phyloP scores from a whole-genome alignment of 2,888 invertebrate species.

The Ernsta delagoae region DNA sequence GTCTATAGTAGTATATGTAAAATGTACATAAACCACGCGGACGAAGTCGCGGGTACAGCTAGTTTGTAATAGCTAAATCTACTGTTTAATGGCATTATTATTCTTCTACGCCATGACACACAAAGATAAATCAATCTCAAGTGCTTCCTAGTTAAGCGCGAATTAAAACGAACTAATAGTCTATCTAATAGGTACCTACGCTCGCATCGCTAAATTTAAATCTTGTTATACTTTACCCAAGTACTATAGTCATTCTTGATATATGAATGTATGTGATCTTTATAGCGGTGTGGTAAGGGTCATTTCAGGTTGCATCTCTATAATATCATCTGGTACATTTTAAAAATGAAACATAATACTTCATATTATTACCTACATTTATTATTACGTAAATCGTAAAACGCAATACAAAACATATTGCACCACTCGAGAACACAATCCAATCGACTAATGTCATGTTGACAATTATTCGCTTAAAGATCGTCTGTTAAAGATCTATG shows the following conservation, averaged over 20 bases:
- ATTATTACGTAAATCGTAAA: neutral
- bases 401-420: conserved; percentile 9
- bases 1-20: too few relatives aligned
- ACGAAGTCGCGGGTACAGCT: too few relatives aligned
- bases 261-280: too few relatives aligned
- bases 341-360: too few relatives aligned
- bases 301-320: too few relatives aligned
- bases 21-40: too few relatives aligned
- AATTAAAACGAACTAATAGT: conserved; percentile 32
- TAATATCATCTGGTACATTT: too few relatives aligned
- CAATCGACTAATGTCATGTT: conserved; percentile 6
- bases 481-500: conserved; percentile 4
- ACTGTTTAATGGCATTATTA: conserved; percentile 7
- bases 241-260: too few relatives aligned
- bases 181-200: neutral
- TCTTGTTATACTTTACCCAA: neutral
- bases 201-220: conserved; percentile 24
- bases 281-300: too few relatives aligned
- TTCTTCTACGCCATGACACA: conserved; percentile 23
- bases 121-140: conserved; percentile 39
- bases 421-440: neutral
- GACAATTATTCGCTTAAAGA: conserved; percentile 9
- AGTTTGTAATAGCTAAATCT: neutral
- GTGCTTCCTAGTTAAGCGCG: conserved; percentile 40
- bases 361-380: too few relatives aligned